phyloP scores from a whole-genome alignment of 2,113 vertebrate species.

The Sorex araneus region DNA sequence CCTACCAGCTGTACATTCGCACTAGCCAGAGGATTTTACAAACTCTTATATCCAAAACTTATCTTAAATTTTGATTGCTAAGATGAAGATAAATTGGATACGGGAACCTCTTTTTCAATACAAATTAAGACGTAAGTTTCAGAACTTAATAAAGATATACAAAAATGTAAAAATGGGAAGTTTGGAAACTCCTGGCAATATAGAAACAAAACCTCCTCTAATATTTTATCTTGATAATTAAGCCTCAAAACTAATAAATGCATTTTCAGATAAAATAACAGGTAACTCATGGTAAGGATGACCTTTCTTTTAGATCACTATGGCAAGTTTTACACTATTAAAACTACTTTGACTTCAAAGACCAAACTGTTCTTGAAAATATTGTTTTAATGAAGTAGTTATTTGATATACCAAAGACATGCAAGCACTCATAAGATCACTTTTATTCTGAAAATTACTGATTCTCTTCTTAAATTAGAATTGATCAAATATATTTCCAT shows the following conservation, averaged over 20 bases:
- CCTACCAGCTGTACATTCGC: background rate
- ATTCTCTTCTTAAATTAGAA: constrained; percentile 67
- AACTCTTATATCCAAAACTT: constrained; percentile 22
- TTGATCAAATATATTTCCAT: constrained; percentile 65
- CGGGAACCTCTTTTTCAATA: background rate
- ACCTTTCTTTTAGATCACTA: constrained; percentile 65
- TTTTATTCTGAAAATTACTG: constrained; percentile 70
- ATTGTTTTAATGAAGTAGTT: constrained; percentile 69
- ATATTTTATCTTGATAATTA: constrained; percentile 69
- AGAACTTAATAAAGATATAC: constrained; percentile 62
- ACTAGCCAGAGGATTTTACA: constrained; percentile 42
- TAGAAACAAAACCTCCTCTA: constrained; percentile 59
- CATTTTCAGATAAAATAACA: constrained; percentile 41
- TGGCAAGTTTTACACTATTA: constrained; percentile 55
- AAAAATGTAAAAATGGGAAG: constrained; percentile 29
- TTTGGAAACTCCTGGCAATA: constrained; percentile 62
- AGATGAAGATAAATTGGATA: constrained; percentile 9
- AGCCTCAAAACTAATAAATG: constrained; percentile 49
- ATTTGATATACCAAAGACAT: constrained; percentile 70
- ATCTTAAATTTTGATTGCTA: background rate
- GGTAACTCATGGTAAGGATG: constrained; percentile 45
- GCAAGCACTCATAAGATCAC: constrained; percentile 35
- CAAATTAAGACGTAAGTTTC: constrained; percentile 68
- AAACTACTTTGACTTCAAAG: constrained; percentile 74
- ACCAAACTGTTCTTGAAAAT: constrained; percentile 70